Percentiles rank a stretch among this genome's conserved stretches.
phyloP scores from a whole-genome alignment of 2,888 invertebrate species.

The Ectemnius continuus region DNA sequence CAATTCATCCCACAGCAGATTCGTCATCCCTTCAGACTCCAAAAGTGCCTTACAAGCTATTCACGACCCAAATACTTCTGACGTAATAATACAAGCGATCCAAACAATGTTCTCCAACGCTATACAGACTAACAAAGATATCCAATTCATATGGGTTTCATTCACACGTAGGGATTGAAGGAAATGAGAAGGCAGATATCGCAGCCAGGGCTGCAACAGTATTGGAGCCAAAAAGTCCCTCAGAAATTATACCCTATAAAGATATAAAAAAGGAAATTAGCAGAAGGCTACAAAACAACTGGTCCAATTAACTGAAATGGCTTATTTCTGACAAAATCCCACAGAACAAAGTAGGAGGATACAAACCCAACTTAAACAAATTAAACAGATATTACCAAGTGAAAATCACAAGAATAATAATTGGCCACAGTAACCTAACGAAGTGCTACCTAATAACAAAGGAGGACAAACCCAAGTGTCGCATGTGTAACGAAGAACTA shows the following conservation, averaged over 20 bases:
- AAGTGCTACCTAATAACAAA: too few species aligned
- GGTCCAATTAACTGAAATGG: not conserved
- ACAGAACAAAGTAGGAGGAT: not conserved
- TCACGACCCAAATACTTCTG: not conserved
- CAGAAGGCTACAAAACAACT: not conserved
- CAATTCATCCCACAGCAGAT: not conserved
- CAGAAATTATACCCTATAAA: not conserved
- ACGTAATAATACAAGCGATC: not conserved
- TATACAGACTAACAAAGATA: not conserved
- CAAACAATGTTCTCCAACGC: not conserved
- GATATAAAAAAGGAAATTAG: constrained; percentile 7
- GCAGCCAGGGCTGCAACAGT: not conserved
- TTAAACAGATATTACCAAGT: not conserved
- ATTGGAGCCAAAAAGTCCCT: not conserved
- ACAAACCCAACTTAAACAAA: not conserved
- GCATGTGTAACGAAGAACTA: too few species aligned
- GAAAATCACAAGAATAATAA: not conserved
- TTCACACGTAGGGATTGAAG: not conserved
- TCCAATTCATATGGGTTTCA: not conserved
- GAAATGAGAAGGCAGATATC: constrained; percentile 8
- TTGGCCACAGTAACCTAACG: not conserved
- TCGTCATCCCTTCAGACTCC: not conserved
- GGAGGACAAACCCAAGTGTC: too few species aligned
- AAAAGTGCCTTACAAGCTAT: not conserved
- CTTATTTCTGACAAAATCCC: not conserved